Base-by-base conservation (phyloP, 2,888 invertebrate species). In the Macrosiphum euphorbiae region DNA sequence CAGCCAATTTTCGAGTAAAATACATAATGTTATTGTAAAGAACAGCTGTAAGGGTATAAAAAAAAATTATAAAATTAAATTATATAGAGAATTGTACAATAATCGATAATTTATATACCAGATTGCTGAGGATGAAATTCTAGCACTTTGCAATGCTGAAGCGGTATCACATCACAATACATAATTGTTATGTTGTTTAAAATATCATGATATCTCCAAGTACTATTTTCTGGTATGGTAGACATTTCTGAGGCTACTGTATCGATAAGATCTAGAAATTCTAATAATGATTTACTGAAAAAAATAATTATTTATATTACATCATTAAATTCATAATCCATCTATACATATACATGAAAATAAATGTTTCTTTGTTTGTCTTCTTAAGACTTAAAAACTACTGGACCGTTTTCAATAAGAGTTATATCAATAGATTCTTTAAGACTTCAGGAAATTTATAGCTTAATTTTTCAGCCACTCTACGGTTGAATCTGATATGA, bases 21-120 rank as follows among this genome's bases (percentile, higher is more conserved):
- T 97, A 99, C 97, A 98, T 97, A 95, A 98, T 98, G 96, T 99
- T 99, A 96, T 99, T 99, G 96, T 99, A 97, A 95, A 98, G 98
- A 52, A 98, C 95, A 13, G 98, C 98, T 97, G 20, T 35, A 96
- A 85, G 96, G 88, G 91, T 94, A 92, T 87, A 88, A 94, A 61
- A 91, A 94, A 92, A n/a, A 94, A 91, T 44, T 44, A 26, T n/a
- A 3, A 44, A 88, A 78, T 86, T 50, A 91, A 85, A 86, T 90
- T 89, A 55, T 88, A 55, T 11, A 93, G 8, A 24, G n/a, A 52
- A 52, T 52, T 26, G 10, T 88, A 88, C 88, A 52, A 94, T n/a
- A 94, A 35, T 52, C 4, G 35, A 93, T 35, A 89, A 94, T 87
- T 87, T 44, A 95, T 96, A 96, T 95, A 98, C 98, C 98, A 95